A percentile compares a stretch with the other conserved stretches of the same genome.
phyloP scores from a whole-genome alignment of 2,888 invertebrate genomes.

The Mesoligia furuncula region DNA sequence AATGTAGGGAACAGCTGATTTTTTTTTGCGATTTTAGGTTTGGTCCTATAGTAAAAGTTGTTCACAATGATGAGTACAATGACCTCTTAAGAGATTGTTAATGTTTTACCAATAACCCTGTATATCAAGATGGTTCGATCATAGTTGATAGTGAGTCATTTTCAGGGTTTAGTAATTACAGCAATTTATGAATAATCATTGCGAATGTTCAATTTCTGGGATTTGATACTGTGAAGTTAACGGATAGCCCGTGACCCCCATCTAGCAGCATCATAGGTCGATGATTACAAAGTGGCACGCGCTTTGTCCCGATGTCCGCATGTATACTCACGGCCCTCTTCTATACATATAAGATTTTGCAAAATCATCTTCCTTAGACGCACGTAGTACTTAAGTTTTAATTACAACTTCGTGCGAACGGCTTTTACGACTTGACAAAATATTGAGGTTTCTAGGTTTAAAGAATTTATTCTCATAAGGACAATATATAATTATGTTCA shows the following conservation, averaged over 20 bases:
- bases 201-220: not conserved
- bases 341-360: not conserved
- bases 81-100: no score
- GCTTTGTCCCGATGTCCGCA: slow-evolving; percentile 21
- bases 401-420: not conserved
- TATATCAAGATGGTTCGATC: no score
- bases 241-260: slow-evolving; percentile 29
- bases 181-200: not conserved
- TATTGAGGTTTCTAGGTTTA: not conserved
- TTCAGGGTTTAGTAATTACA: not conserved
- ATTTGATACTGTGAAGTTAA: not conserved
- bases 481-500: no score
- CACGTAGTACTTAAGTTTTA: not conserved
- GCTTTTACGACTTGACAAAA: not conserved
- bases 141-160: no score
- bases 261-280: slow-evolving; percentile 12
- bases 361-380: not conserved
- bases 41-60: no score
- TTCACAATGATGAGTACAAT: no score
- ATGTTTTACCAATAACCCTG: no score
- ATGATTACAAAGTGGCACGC: slow-evolving; percentile 13
- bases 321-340: not conserved
- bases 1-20: no score
- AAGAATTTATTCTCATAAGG: no score
- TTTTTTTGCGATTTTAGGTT: no score